Base-by-base conservation (phyloP, 2,888 invertebrate genomes). In the Tachina grossa region DNA sequence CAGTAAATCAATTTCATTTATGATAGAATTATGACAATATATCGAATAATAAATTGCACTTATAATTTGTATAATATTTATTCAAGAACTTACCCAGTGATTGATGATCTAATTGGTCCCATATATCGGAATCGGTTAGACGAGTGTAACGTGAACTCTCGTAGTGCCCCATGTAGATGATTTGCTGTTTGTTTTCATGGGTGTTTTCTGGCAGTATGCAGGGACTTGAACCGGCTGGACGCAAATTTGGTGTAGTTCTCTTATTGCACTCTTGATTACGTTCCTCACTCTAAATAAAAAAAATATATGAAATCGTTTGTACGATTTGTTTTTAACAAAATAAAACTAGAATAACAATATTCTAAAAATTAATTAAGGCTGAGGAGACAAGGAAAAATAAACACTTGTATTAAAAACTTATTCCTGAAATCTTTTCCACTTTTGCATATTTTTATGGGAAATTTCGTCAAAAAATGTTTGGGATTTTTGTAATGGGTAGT, bases 151-250 rank as follows among this genome's bases (percentile, higher is more conserved):
- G 94, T 13, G 95, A 95, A 51, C 94, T 94, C 31, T 95, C 94
- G 90, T 96, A 97, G 88, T 96, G 95, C 83, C 96, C 96, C 82
- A 95, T 94, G 91, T 97, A 96, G 63, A 96, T 94, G 47, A 96
- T 96, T 87, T 95, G 94, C 68, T 90, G 90, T 39, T 87, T 90
- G 49, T 88, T 90, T 6, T 91, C 92, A 53, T 87, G 87, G 5
- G 81, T 88, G 68, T 91, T 89, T 49, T 92, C 92, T 9, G 94
- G 94, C 89, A 95, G 93, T 1, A 95, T 95, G 88, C 95, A 95
- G 9, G 95, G 95, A 90, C 95, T 95, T 10, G 96, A 95, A 85
- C 95, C 95, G 1, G 95, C 95, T 1, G 94, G 93, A 59, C 94
- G 93, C 49, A 96, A 91, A 88, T 96, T 96, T 16, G 96, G 96